Conservation (phyloP, 2,797 vertebrate genomes). For the Cyclopterus lumpus region DNA sequence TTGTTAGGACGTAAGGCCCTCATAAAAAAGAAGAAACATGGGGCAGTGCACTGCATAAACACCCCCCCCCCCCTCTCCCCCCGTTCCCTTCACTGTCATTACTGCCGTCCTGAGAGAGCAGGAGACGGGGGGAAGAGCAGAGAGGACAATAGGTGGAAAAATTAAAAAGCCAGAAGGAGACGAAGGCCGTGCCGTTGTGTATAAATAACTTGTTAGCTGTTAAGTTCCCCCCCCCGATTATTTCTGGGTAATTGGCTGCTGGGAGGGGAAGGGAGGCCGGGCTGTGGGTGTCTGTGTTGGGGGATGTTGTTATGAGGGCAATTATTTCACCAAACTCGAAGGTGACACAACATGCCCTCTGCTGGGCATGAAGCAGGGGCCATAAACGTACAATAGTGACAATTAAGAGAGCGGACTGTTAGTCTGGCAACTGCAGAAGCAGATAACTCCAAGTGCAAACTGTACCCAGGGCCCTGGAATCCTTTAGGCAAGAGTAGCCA, state of each 20-base stretch:
- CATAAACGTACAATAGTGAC: too few species aligned
- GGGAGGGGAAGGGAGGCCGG: constrained; percentile 2
- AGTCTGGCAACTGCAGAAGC: too few species aligned
- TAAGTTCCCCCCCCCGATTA: constrained; percentile 44
- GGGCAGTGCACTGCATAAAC: constrained; percentile 32
- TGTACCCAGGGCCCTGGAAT: too few species aligned
- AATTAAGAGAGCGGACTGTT: too few species aligned
- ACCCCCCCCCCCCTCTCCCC: constrained; percentile 10
- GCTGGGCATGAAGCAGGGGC: too few species aligned
- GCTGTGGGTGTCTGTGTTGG: neutral
- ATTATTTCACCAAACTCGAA: constrained; percentile 57
- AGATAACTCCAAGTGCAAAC: too few species aligned
- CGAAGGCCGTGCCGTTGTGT: constrained; percentile 48
- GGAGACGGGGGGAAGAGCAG: neutral
- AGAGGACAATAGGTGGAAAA: constrained; percentile 11
- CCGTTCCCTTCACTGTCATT: constrained; percentile 64
- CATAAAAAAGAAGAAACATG: constrained; percentile 36
- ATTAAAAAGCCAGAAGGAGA: constrained; percentile 12
- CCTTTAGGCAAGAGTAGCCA: too few species aligned
- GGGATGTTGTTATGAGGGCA: constrained; percentile 39
- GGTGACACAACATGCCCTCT: too few species aligned
- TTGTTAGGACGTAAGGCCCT: constrained; percentile 57
- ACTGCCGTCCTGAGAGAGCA: constrained; percentile 56
- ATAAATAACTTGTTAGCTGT: constrained; percentile 62
- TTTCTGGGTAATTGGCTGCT: constrained; percentile 73